phyloP scores from a whole-genome alignment of 2,113 vertebrate species.

The Narcine bancroftii region DNA sequence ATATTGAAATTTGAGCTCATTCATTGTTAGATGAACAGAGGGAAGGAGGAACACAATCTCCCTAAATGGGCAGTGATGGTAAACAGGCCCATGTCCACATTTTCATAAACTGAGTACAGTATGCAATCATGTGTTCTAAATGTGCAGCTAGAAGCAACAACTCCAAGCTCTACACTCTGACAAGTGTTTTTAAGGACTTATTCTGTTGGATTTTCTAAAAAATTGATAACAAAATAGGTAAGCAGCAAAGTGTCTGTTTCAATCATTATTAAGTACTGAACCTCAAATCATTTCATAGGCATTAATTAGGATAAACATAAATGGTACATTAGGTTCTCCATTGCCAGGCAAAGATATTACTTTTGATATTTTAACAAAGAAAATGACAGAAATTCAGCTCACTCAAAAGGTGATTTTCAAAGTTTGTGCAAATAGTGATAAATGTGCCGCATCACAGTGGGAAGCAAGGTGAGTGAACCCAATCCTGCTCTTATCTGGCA shows the following conservation, averaged over 20 bases:
- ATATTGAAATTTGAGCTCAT: not conserved
- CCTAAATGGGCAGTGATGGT: not conserved
- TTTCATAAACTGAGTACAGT: not conserved
- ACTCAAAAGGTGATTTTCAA: not conserved
- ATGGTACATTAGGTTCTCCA: not conserved
- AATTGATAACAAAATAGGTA: no score
- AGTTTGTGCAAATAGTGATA: not conserved
- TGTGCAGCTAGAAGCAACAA: not conserved
- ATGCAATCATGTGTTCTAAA: no score
- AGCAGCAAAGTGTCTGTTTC: not conserved
- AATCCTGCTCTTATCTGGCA: not conserved
- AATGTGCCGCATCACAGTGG: not conserved
- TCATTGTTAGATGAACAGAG: not conserved
- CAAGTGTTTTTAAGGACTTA: not conserved
- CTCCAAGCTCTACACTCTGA: not conserved
- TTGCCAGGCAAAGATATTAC: not conserved
- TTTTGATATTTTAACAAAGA: not conserved
- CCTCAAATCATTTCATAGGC: not conserved
- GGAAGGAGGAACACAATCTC: not conserved
- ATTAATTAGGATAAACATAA: not conserved
- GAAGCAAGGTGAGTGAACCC: not conserved
- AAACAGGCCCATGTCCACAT: not conserved
- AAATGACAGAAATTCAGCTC: no score
- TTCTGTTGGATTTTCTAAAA: no score
- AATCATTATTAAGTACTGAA: not conserved